Conservation (phyloP, 2,888 invertebrate species). For the Chrysodeixis includens region DNA sequence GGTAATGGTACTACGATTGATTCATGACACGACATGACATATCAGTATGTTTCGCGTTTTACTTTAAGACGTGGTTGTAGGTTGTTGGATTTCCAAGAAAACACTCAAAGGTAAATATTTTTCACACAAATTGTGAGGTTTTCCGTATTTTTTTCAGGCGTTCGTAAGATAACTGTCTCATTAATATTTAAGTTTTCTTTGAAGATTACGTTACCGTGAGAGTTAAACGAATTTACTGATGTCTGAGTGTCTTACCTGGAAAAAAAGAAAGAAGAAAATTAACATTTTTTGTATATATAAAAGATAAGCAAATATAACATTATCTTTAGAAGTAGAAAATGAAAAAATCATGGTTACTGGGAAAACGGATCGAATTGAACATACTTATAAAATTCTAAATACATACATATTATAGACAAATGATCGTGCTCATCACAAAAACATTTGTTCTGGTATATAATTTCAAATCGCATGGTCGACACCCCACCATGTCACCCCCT, state of each 20-base stretch:
- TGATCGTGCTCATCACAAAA: no score
- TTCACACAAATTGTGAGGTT: slow-evolving; percentile 3
- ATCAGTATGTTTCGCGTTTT: no score
- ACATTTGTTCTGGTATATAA: no score
- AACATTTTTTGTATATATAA: neutral
- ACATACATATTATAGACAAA: no score
- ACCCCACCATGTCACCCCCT: no score
- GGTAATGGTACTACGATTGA: no score
- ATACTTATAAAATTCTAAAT: no score
- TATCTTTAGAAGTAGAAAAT: neutral
- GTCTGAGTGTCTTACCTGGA: slow-evolving; percentile 38
- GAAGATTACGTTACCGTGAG: slow-evolving; percentile 1
- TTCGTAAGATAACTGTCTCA: slow-evolving; percentile 2
- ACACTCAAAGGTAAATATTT: neutral
- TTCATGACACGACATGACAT: no score
- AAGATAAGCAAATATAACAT: no score
- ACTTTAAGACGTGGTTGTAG: no score
- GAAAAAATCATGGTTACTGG: neutral
- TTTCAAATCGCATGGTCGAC: no score
- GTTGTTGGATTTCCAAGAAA: neutral
- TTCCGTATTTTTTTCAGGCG: slow-evolving; percentile 1
- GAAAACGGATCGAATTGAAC: no score
- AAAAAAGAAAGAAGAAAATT: slow-evolving; percentile 20
- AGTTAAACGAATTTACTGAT: neutral
- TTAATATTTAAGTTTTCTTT: neutral